These are phyloP conservation scores for Thalassarche chlororhynchos DNA, from an alignment of 2,113 vertebrate species.

Conservation along the genomic window DNA sequence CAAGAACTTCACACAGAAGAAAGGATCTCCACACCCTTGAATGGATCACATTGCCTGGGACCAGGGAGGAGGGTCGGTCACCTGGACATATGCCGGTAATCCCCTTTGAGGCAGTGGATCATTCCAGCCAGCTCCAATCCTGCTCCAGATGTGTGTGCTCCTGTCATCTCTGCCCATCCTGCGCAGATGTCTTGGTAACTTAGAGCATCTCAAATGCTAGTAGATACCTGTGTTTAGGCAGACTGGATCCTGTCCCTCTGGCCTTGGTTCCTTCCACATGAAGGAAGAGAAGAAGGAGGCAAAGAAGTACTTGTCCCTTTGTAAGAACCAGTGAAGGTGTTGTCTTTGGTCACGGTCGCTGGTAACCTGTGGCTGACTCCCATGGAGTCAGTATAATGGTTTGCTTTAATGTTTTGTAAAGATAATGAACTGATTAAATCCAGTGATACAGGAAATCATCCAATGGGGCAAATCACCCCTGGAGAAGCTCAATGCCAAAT, in stretches of 20 bases:
- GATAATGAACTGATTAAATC: neutral
- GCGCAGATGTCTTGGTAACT: neutral
- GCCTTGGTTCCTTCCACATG: neutral
- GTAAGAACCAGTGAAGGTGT: neutral
- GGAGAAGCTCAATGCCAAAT: neutral
- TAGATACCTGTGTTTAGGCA: neutral
- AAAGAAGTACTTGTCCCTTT: neutral
- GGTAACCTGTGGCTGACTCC: neutral
- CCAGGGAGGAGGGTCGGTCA: rapidly evolving
- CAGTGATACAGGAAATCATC: neutral
- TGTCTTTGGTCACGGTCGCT: neutral
- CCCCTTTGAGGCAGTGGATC: neutral
- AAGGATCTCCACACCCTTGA: neutral
- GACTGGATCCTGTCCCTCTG: neutral
- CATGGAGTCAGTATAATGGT: neutral
- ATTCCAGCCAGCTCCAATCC: neutral
- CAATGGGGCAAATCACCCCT: neutral
- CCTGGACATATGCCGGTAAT: rapidly evolving
- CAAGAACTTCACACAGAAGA: neutral
- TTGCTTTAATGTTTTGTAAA: neutral
- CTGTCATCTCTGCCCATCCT: neutral
- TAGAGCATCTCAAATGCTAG: neutral
- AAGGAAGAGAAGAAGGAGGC: neutral
- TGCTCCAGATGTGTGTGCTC: neutral
- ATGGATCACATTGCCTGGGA: neutral